Evolutionary conservation across 2,113 vertebrate genomes (phyloP).

Genomic region (Pollimyrus isidori): DNA sequence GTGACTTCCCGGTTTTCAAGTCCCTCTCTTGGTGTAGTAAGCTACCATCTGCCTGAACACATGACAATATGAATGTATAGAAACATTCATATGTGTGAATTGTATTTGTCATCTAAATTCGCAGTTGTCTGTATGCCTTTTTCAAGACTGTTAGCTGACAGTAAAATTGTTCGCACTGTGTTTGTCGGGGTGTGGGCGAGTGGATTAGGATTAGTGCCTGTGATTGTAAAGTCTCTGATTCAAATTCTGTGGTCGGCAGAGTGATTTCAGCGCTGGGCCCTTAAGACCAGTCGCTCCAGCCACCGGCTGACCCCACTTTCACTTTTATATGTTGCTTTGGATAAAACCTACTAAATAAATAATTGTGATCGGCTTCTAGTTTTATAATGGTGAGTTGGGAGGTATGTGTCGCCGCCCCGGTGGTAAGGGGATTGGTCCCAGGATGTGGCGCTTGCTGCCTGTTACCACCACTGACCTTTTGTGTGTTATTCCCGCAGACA

Average conservation of each 20-base stretch:
- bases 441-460: too few relatives aligned
- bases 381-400: not conserved
- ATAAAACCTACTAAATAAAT: not conserved
- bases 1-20: not conserved
- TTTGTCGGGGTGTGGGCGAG: not conserved
- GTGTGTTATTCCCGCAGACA: conserved; percentile 43
- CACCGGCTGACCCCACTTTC: not conserved
- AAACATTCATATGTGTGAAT: not conserved
- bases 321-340: not conserved
- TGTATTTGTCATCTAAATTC: not conserved
- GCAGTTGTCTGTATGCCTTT: not conserved
- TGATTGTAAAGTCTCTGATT: not conserved
- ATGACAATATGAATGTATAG: not conserved
- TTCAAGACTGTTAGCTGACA: not conserved
- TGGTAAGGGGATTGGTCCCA: too few relatives aligned
- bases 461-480: not conserved
- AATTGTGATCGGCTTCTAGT: not conserved
- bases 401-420: not conserved
- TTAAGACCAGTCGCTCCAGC: not conserved
- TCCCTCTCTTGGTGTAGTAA: not conserved
- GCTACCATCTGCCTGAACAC: not conserved
- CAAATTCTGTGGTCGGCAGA: not conserved
- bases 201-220: not conserved
- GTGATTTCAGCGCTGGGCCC: not conserved
- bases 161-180: not conserved